Base-by-base conservation (phyloP, 2,888 invertebrate species). In the Trichogramma dendrolimi region DNA sequence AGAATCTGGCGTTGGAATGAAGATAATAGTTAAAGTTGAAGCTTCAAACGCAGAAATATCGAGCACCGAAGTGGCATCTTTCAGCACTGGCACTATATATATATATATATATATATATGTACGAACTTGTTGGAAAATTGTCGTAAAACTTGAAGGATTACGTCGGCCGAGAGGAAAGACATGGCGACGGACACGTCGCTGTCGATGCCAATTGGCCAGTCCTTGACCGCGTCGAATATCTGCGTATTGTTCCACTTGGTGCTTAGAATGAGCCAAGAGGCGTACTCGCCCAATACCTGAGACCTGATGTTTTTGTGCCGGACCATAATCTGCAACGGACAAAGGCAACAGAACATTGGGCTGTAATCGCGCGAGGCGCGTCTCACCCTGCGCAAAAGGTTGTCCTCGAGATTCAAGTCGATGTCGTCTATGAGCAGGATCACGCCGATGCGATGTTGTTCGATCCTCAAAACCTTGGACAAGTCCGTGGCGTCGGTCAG, bases 131-230 rank as follows among this genome's bases (percentile, higher is more conserved):
- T 60, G 7, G 27, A 5, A 43, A 63, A 66, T 43, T 66, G 66
- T 44, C 52, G 59, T 4, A 67, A 62, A 6, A 66, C 55, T 7
- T 66, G 52, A 5, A 50, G 40, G 5, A 67, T 56, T 6, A 68
- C 62, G 7, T 66, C 64, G 11, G 63, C 63, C 10, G 66, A 62
- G 4, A 70, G 54, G 60, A 69, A 71, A 44, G 74, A 71, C 4
- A 74, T 75, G 0, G 78, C 77, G 1, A 80, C 68, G 6, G 76
- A 67, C 1, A 79, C 75, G n/a, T 79, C 79, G 41, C 77, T 77
- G 53, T 80, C 77, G 41, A 78, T 74, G 6, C 79, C 78, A 44
- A 79, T 74, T 14, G 75, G 75, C 54, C 79, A 67, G 61, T 75
- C 72, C 40, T 74, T 69, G 6, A 79, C 67, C 11, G 73, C 66